Percentiles rank a stretch among this genome's conserved stretches.
These are phyloP conservation scores for Lepilemur ruficaudatus DNA, from an alignment of 2,797 vertebrate genomes.

Conservation along the genomic window DNA sequence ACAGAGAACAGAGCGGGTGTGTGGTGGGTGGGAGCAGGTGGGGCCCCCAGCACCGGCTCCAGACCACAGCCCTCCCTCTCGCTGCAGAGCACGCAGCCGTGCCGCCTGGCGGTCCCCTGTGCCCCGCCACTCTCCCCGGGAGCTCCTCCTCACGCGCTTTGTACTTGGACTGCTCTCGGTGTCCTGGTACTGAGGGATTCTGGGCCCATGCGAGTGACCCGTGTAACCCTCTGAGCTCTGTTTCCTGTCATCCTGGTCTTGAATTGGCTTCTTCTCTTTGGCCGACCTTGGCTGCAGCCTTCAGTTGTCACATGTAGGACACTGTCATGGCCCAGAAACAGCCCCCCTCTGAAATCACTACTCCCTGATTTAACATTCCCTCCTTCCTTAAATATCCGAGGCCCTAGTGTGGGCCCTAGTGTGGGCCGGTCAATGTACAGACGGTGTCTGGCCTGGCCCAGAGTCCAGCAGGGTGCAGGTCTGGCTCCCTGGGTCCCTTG, in stretches of 20 bases:
- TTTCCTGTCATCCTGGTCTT: neutral
- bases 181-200: neutral
- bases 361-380: too few species aligned
- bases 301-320: neutral
- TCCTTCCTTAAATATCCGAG: neutral
- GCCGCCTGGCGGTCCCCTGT: accelerated
- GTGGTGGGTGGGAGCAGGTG: neutral
- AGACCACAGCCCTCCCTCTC: too few species aligned
- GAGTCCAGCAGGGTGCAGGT: neutral
- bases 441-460: neutral
- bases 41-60: neutral
- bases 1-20: too few species aligned
- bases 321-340: too few species aligned
- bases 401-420: neutral
- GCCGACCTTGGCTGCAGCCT: neutral
- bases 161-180: too few species aligned
- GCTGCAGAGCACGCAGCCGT: neutral
- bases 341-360: neutral
- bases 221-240: neutral
- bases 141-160: neutral
- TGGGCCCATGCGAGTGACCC: neutral
- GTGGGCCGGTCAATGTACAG: neutral
- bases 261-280: neutral
- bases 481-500: neutral
- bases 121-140: neutral